Evolutionary conservation across 2,888 invertebrate genomes (phyloP), one percentile per base, ranked within the genome.

Genomic region (Synanthedon myopaeformis): DNA sequence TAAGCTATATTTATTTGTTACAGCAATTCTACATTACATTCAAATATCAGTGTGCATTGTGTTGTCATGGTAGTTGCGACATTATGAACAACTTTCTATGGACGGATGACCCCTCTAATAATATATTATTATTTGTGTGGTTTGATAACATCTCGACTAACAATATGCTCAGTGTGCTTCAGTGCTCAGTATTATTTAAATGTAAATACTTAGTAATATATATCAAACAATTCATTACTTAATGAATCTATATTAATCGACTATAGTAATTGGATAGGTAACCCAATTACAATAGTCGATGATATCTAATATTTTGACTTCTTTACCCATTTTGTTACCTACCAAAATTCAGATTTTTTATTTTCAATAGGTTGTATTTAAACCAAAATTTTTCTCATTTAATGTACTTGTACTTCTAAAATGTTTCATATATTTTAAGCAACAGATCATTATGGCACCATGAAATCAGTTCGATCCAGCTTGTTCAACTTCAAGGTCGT

Each of bases 91-190:
- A 64, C 72, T 75, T 76, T 76, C 72, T 72, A 80, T 64, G 70
- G 68, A 74, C 67, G 67, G 74, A 61, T 71, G 67, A 67, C 63
- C 68, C 64, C 67, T 64, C 62, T 76, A 73, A 79, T 72, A 61
- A n/a, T n/a, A n/a, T 6, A 45, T 45, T n/a, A 13, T 11, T n/a
- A 13, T 45, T 45, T 45, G 14, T 45, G 14, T 35, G 35, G 8
- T 10, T 45, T 45, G 80, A 82, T 80, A 76, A 65, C 60, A 78
- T 77, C 74, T 66, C 45, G 14, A 13, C 14, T 11, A 45, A 13
- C 13, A 42, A 45, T 64, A 65, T 45, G 13, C 13, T 8, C n/a
- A 4, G 13, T 45, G 45, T 45, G 45, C n/a, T 45, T 12, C n/a
- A 42, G 5, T 23, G 23, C 23, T 23, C 23, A 5, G 23, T 5